A percentile compares a stretch with the other conserved stretches of the same genome.
Evolutionary conservation across 2,888 invertebrate species (phyloP).

Genomic region (Tiliacea aurago): DNA sequence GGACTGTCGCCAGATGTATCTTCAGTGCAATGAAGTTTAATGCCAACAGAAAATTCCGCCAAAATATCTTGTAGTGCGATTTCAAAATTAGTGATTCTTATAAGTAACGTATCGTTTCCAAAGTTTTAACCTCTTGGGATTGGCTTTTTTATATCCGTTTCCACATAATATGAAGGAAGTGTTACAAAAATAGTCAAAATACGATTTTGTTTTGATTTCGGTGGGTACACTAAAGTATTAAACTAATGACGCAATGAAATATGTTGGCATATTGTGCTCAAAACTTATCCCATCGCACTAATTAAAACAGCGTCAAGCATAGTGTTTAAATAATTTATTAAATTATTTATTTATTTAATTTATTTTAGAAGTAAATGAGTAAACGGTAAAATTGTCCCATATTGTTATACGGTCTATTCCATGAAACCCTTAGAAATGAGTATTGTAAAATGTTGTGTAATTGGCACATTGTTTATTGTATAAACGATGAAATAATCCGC

Average conservation of each 20-base stretch:
- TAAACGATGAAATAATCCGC: slow-evolving; percentile 79
- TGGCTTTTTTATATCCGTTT: slow-evolving; percentile 44
- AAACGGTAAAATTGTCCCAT: slow-evolving; percentile 74
- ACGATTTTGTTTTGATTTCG: slow-evolving; percentile 63
- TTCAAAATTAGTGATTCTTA: slow-evolving; percentile 67
- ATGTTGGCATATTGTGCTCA: slow-evolving; percentile 70
- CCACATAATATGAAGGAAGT: slow-evolving; percentile 37
- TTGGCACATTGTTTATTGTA: slow-evolving; percentile 80
- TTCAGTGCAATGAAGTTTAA: slow-evolving; percentile 97
- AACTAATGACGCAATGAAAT: slow-evolving; percentile 62
- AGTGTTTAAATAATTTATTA: slow-evolving; percentile 87
- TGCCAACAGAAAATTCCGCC: slow-evolving; percentile 62
- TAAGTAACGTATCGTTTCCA: slow-evolving; percentile 61
- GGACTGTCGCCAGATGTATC: slow-evolving; percentile 95
- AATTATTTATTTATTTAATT: slow-evolving; percentile 90
- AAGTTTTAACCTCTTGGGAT: slow-evolving; percentile 56
- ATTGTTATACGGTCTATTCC: slow-evolving; percentile 64
- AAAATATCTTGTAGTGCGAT: slow-evolving; percentile 66
- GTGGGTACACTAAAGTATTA: slow-evolving; percentile 66
- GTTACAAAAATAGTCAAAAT: slow-evolving; percentile 61
- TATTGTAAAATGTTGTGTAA: slow-evolving; percentile 70
- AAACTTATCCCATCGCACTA: slow-evolving; percentile 77
- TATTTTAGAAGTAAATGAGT: slow-evolving; percentile 86
- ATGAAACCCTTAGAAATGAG: slow-evolving; percentile 59
- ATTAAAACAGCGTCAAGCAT: slow-evolving; percentile 73